A percentile compares a stretch with the other conserved stretches of the same genome.
These are phyloP conservation scores for Carposina sasakii DNA, from an alignment of 1,140 invertebrate species.

Conservation along the genomic window DNA sequence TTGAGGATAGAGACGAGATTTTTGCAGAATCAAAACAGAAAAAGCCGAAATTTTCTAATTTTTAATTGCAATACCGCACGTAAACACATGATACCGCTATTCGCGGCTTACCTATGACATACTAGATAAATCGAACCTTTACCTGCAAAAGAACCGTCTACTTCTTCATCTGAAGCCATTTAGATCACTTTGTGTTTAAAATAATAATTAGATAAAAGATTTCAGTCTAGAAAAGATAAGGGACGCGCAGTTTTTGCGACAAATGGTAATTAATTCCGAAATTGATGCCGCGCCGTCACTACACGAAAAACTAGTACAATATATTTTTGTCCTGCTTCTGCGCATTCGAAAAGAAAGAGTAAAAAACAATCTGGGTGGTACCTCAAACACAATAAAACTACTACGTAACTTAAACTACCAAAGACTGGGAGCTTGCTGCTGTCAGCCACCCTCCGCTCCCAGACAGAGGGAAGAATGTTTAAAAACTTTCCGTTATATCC, in stretches of 20 bases:
- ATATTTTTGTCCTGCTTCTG: conserved; percentile 42
- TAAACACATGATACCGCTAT: conserved; percentile 74
- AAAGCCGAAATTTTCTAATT: conserved; percentile 57
- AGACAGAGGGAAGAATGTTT: too few relatives aligned
- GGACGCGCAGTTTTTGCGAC: conserved; percentile 71
- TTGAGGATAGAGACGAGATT: too few relatives aligned
- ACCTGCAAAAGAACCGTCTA: conserved; percentile 85
- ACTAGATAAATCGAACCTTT: conserved; percentile 72
- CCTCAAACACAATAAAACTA: background rate
- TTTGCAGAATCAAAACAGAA: too few relatives aligned
- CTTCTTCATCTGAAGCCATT: conserved; percentile 86
- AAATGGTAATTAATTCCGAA: conserved; percentile 73
- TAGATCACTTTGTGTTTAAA: conserved; percentile 58
- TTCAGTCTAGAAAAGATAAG: conserved; percentile 63
- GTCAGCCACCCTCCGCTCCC: too few relatives aligned
- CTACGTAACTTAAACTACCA: background rate
- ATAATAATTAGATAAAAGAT: conserved; percentile 43
- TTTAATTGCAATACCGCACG: conserved; percentile 72
- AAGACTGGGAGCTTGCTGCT: too few relatives aligned
- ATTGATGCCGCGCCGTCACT: conserved; percentile 71
- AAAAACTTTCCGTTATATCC: too few relatives aligned
- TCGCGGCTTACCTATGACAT: conserved; percentile 73
- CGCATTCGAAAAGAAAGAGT: conserved; percentile 24
- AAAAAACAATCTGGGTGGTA: background rate
- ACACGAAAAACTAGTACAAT: conserved; percentile 51